Evolutionary conservation across 2,888 invertebrate species (phyloP), one percentile per base, ranked within the genome.

Genomic region (Cataglyphis albicans): DNA sequence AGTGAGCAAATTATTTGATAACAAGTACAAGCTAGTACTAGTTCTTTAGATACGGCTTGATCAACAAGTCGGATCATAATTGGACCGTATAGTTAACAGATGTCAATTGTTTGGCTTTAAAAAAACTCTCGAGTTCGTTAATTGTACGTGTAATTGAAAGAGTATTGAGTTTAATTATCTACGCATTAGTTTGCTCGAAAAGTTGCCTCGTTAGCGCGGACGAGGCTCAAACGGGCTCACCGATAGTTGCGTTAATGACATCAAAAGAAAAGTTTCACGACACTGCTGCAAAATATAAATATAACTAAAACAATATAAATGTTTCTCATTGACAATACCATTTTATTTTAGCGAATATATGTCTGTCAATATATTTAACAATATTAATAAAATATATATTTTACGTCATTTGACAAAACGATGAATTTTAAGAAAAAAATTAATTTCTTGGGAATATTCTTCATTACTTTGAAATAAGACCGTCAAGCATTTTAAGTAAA

Each of bases 61-160:
- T 72, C 25, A 12, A 35, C 25, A 12, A 35, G 7, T 25, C 25
- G 72, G 7, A 59, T 35, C 59, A 68, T 59, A 80, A 80, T 72
- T 59, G 59, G 35, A 80, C 38, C 21, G 78, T 44, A 29, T 10
- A 80, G 72, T 80, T 80, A 72, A 72, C 59, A 25, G 59, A 15
- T 44, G 32, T 59, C 32, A 32, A 44, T 44, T 72, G 78, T 72
- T 72, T 59, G 25, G 72, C 41, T 25, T 44, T 32, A 32, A 61
- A 80, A 70, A 59, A 72, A 32, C 15, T 70, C 41, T 6, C 44
- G 44, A 32, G 72, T 44, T 59, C 35, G 78, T 80, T 80, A 72
- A 80, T 80, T 72, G 78, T 80, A 80, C 59, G 59, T 72, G 57
- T 80, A 80, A 80, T 72, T 80, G 72, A 72, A 72, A 80, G 68